These are phyloP conservation scores for Bovichtus diacanthus DNA, from an alignment of 2,797 vertebrate species.

Conservation along the genomic window DNA sequence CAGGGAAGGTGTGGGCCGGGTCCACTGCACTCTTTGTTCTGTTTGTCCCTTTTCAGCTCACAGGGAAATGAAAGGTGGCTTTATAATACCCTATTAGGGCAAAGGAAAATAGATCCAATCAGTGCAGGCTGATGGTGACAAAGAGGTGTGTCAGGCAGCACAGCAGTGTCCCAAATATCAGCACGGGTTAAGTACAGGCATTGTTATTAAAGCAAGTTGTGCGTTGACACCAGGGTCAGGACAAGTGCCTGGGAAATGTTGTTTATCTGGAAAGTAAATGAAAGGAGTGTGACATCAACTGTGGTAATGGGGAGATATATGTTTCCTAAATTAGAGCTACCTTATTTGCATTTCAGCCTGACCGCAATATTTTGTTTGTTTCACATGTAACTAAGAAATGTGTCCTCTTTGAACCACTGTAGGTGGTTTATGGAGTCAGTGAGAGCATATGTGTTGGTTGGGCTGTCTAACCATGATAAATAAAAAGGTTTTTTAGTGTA, in stretches of 20 bases:
- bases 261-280: constrained; percentile 2
- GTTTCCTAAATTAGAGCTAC: too few species aligned
- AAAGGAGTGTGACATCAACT: not conserved
- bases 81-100: constrained; percentile 41
- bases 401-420: not conserved
- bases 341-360: not conserved
- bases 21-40: constrained; percentile 41
- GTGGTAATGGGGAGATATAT: too few species aligned
- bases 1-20: constrained; percentile 52
- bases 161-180: constrained; percentile 54
- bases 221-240: constrained; percentile 17
- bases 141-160: constrained; percentile 59
- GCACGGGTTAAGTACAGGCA: constrained; percentile 51
- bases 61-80: constrained; percentile 50
- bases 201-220: constrained; percentile 32
- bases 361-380: not conserved
- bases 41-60: constrained; percentile 26
- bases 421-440: not conserved
- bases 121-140: constrained; percentile 46
- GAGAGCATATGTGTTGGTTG: not conserved
- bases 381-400: not conserved
- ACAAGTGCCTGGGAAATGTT: not conserved
- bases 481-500: not conserved
- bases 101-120: constrained; percentile 54
- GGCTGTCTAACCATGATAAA: not conserved